Percentiles rank a stretch among this genome's conserved stretches.
Conservation (phyloP, 2,113 vertebrate genomes). For the Colistium nudipinnis region DNA sequence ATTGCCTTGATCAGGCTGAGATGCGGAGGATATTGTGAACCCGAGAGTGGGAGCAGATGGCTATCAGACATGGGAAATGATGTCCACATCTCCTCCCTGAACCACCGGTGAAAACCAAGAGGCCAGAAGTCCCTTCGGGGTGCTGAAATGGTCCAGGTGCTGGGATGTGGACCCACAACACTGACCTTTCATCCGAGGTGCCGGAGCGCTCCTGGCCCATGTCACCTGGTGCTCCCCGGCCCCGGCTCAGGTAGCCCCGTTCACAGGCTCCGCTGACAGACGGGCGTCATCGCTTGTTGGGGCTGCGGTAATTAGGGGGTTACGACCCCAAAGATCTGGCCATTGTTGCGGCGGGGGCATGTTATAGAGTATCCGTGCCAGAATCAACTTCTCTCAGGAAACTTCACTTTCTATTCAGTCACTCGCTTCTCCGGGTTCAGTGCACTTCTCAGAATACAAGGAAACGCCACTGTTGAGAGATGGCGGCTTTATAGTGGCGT, state of each 20-base stretch:
- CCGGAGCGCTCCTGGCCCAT: slow-evolving; percentile 52
- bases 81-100: slow-evolving; percentile 53
- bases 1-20: slow-evolving; percentile 72
- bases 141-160: slow-evolving; percentile 68
- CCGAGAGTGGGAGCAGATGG: slow-evolving; percentile 66
- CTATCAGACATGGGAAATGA: slow-evolving; percentile 72
- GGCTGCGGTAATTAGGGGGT: slow-evolving; percentile 71
- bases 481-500: slow-evolving; percentile 60
- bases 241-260: slow-evolving; percentile 67
- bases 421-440: slow-evolving; percentile 55
- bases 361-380: slow-evolving; percentile 60
- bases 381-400: slow-evolving; percentile 78
- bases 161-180: slow-evolving; percentile 62
- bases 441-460: slow-evolving; percentile 67
- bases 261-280: slow-evolving; percentile 65
- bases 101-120: slow-evolving; percentile 65
- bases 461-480: slow-evolving; percentile 72
- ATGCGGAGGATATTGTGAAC: slow-evolving; percentile 56
- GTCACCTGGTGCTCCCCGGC: slow-evolving; percentile 53
- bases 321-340: slow-evolving; percentile 64
- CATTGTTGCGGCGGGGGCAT: slow-evolving; percentile 65
- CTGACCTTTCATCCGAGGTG: slow-evolving; percentile 72
- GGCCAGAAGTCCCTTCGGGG: slow-evolving; percentile 58
- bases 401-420: slow-evolving; percentile 71
- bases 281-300: slow-evolving; percentile 60